Percentiles rank a stretch among this genome's conserved stretches.
Evolutionary conservation across 2,888 invertebrate genomes (phyloP).

Genomic region (Aproaerema taeniolella): DNA sequence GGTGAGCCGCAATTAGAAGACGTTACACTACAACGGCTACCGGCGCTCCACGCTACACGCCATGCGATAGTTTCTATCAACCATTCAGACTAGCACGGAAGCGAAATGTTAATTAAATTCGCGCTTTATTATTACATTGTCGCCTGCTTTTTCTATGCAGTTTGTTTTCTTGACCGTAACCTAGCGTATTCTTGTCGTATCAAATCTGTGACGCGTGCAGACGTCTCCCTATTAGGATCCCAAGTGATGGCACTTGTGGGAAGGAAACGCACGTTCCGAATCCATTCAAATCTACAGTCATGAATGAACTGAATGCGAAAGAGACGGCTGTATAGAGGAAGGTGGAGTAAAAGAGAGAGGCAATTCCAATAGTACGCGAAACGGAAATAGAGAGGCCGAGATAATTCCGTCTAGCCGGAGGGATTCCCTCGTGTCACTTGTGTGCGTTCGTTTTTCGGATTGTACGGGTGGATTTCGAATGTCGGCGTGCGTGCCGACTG

Average conservation of each 20-base stretch:
- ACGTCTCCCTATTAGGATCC: constrained; percentile 35
- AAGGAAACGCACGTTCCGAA: constrained; percentile 55
- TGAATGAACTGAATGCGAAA: constrained; percentile 74
- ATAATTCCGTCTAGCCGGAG: constrained; percentile 77
- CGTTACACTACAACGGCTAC: constrained; percentile 68
- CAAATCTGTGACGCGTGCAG: constrained; percentile 34
- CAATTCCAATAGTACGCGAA: constrained; percentile 73
- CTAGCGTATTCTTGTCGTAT: constrained; percentile 5
- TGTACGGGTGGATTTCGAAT: constrained; percentile 60
- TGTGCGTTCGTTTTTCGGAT: constrained; percentile 71
- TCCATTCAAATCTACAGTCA: constrained; percentile 69
- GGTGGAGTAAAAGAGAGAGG: constrained; percentile 48
- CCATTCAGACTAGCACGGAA: constrained; percentile 64
- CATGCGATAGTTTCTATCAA: constrained; percentile 56
- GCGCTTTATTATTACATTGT: constrained; percentile 36
- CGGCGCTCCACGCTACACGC: constrained; percentile 53
- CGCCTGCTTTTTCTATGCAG: constrained; percentile 25
- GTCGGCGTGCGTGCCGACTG: constrained; percentile 56
- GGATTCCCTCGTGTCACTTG: constrained; percentile 76
- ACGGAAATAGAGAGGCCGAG: constrained; percentile 74
- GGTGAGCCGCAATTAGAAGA: constrained; percentile 68
- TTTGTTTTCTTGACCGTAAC: constrained; percentile 26
- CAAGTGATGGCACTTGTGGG: constrained; percentile 48
- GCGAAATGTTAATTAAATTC: constrained; percentile 45
- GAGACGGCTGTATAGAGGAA: constrained; percentile 39